Percentiles rank a stretch among this genome's conserved stretches.
These are phyloP conservation scores for Nyctibius bracteatus DNA, from an alignment of 2,113 vertebrate genomes.

Conservation along the genomic window DNA sequence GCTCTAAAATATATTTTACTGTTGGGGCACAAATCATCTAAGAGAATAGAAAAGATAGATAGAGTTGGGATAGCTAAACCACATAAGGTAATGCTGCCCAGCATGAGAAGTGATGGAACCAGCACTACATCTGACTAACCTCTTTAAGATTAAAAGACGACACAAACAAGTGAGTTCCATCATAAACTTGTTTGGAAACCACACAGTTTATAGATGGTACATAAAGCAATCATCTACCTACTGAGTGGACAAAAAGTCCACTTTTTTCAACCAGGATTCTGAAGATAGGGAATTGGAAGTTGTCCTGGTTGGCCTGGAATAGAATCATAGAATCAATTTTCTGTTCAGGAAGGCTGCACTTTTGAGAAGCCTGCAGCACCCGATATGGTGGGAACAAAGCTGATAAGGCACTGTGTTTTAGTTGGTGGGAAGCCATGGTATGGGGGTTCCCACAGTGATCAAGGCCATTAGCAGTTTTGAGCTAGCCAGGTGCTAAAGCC, in stretches of 20 bases:
- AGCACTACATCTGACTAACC: not conserved
- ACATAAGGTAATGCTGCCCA: not conserved
- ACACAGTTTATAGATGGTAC: not conserved
- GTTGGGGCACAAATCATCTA: not conserved
- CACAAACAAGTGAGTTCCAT: not conserved
- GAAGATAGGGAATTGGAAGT: not conserved
- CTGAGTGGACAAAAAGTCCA: not conserved
- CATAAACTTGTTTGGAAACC: not conserved
- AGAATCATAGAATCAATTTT: too few relatives aligned
- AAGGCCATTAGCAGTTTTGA: too few relatives aligned
- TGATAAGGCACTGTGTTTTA: too few relatives aligned
- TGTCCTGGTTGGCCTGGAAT: too few relatives aligned
- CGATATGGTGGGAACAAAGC: too few relatives aligned
- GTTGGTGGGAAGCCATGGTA: too few relatives aligned
- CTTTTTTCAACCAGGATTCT: not conserved
- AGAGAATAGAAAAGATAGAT: not conserved
- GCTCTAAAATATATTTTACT: not conserved
- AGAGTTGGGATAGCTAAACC: not conserved
- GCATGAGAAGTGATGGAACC: not conserved
- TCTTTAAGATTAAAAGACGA: not conserved
- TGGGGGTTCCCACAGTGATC: too few relatives aligned
- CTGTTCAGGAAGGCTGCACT: too few relatives aligned
- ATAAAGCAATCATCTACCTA: not conserved
- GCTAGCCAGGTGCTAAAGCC: too few relatives aligned
- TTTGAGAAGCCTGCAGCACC: too few relatives aligned